phyloP scores from a whole-genome alignment of 2,888 invertebrate genomes.

The Meloe dianella region DNA sequence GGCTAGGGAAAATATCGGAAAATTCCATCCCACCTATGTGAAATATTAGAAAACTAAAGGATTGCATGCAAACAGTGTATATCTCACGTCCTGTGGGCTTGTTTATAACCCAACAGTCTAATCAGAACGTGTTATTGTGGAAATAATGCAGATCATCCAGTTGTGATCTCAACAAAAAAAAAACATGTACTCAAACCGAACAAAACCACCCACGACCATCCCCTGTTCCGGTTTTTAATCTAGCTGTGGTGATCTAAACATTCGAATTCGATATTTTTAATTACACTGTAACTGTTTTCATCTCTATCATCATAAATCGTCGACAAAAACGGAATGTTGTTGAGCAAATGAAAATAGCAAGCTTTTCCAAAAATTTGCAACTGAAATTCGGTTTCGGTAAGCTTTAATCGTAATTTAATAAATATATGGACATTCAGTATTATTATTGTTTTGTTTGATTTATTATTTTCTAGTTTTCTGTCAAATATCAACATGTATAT shows the following conservation, averaged over 20 bases:
- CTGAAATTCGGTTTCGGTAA: no score
- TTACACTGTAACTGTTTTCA: constrained; percentile 29
- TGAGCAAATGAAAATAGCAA: not conserved
- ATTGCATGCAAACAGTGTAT: constrained; percentile 38
- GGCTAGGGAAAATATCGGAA: not conserved
- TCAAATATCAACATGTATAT: not conserved
- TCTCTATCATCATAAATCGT: constrained; percentile 16
- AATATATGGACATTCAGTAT: no score
- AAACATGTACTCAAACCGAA: not conserved
- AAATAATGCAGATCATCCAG: constrained; percentile 46
- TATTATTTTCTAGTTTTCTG: not conserved
- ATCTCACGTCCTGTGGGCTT: constrained; percentile 43
- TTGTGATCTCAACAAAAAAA: constrained; percentile 42
- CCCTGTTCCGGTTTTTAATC: constrained; percentile 36
- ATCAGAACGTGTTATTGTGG: constrained; percentile 49
- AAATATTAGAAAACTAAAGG: constrained; percentile 14
- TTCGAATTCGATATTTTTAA: constrained; percentile 41
- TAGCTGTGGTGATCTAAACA: constrained; percentile 34
- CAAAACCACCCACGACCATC: constrained; percentile 1
- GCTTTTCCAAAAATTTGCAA: not conserved
- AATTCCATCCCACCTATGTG: not conserved
- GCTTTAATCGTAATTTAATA: no score
- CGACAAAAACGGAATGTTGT: not conserved
- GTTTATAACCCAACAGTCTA: constrained; percentile 41
- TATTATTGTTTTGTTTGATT: not conserved